Conservation (phyloP, 2,888 invertebrate genomes). For the Polydrusus pterygomalis region DNA sequence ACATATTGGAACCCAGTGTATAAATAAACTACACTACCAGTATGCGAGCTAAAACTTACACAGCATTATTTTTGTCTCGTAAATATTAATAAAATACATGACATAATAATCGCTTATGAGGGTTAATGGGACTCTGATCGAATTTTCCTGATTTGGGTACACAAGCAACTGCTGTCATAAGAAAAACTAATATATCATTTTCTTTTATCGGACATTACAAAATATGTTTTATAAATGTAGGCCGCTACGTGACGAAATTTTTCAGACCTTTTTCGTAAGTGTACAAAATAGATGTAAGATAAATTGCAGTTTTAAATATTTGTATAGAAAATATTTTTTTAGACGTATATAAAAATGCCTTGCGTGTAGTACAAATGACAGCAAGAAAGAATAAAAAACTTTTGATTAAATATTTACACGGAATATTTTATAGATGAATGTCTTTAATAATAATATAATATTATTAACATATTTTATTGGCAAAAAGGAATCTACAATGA, state of each 20-base stretch:
- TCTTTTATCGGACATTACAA: conserved; percentile 19
- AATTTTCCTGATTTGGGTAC: conserved; percentile 19
- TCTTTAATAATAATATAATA: too few species aligned
- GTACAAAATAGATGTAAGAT: conserved; percentile 1
- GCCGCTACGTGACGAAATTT: conserved; percentile 5
- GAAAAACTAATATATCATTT: conserved; percentile 21
- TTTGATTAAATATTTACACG: too few species aligned
- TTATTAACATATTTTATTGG: too few species aligned
- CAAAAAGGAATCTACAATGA: too few species aligned
- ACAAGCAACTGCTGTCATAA: conserved; percentile 21
- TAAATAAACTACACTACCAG: too few species aligned
- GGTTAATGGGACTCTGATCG: conserved; percentile 11
- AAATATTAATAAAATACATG: background rate
- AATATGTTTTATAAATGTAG: conserved; percentile 22
- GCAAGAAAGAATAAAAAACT: too few species aligned
- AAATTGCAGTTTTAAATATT: background rate
- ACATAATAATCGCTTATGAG: conserved; percentile 12
- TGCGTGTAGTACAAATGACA: too few species aligned
- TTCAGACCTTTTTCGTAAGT: background rate
- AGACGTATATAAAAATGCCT: too few species aligned
- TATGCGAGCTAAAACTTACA: background rate
- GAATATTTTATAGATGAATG: too few species aligned
- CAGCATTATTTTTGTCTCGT: background rate
- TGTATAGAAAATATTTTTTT: too few species aligned
- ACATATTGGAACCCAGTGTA: too few species aligned